A percentile compares a stretch with the other conserved stretches of the same genome.
These are phyloP conservation scores for Phymatocera aterrima DNA, from an alignment of 2,888 invertebrate genomes.

Conservation along the genomic window DNA sequence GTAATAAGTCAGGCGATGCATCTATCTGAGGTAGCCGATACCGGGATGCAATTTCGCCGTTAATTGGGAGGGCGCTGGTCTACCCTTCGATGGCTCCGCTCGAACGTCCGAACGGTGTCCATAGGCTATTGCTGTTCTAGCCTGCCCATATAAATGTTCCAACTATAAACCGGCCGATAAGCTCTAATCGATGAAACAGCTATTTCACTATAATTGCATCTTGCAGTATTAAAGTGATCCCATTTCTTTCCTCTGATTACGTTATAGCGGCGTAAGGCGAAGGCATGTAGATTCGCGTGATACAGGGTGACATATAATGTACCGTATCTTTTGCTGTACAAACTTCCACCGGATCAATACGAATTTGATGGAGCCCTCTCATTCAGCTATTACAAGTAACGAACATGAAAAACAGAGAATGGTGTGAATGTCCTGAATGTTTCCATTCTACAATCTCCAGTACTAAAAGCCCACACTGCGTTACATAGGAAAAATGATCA, in stretches of 20 bases:
- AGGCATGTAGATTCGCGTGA: background rate
- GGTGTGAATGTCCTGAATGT: no score
- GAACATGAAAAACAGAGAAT: no score
- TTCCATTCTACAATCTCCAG: no score
- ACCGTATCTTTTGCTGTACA: no score
- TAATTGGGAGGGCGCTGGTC: slow-evolving; percentile 63
- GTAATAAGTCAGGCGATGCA: slow-evolving; percentile 58
- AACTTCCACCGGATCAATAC: no score
- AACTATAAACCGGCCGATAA: slow-evolving; percentile 40
- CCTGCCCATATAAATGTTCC: slow-evolving; percentile 37
- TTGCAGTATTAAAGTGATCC: background rate
- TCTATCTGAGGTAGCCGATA: slow-evolving; percentile 59
- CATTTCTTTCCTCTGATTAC: slow-evolving; percentile 2
- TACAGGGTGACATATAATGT: background rate
- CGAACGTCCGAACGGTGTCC: slow-evolving; percentile 17
- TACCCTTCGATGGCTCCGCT: slow-evolving; percentile 33
- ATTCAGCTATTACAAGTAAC: no score
- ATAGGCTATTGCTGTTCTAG: slow-evolving; percentile 30
- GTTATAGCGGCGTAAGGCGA: background rate
- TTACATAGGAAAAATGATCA: no score
- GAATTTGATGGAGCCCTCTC: no score
- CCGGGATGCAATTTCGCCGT: slow-evolving; percentile 65
- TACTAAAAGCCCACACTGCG: no score
- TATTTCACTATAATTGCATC: slow-evolving; percentile 37
- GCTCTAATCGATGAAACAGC: slow-evolving; percentile 38